phyloP scores from a whole-genome alignment of 2,888 invertebrate genomes.

The Amblyjoppa proteus region DNA sequence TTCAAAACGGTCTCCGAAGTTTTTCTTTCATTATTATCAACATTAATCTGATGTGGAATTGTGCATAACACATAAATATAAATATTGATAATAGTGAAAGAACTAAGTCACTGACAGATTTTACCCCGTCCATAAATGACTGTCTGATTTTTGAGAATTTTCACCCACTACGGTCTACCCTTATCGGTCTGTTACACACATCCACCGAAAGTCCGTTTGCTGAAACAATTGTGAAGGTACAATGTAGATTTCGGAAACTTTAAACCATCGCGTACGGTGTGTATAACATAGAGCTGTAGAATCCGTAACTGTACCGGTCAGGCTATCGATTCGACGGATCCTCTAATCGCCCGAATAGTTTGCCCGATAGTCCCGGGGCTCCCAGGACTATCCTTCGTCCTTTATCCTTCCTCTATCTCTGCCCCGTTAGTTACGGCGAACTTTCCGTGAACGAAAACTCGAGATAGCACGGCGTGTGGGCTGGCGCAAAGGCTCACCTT shows the following conservation, averaged over 20 bases:
- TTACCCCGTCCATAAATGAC: neutral
- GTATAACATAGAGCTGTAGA: neutral
- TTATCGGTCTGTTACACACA: neutral
- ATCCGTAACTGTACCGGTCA: conserved; percentile 23
- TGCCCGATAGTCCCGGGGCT: conserved; percentile 56
- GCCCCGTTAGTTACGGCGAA: conserved; percentile 50
- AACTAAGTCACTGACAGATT: too few relatives aligned
- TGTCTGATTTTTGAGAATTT: neutral
- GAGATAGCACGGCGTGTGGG: neutral
- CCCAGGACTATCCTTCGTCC: conserved; percentile 59
- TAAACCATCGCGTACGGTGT: neutral
- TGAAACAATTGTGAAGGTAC: neutral
- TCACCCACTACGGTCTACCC: neutral
- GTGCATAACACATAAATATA: too few relatives aligned
- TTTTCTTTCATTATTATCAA: too few relatives aligned
- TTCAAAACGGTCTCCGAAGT: too few relatives aligned
- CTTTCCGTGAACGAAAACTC: conserved; percentile 59
- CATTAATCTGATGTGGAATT: too few relatives aligned
- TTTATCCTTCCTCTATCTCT: conserved; percentile 54
- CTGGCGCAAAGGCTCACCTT: neutral
- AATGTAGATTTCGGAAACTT: neutral
- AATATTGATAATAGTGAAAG: too few relatives aligned
- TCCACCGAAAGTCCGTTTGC: neutral
- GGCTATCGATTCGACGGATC: conserved; percentile 62
- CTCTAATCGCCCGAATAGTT: conserved; percentile 65